Conservation (phyloP, 2,888 invertebrate species). For the Alloplasta piceator region DNA sequence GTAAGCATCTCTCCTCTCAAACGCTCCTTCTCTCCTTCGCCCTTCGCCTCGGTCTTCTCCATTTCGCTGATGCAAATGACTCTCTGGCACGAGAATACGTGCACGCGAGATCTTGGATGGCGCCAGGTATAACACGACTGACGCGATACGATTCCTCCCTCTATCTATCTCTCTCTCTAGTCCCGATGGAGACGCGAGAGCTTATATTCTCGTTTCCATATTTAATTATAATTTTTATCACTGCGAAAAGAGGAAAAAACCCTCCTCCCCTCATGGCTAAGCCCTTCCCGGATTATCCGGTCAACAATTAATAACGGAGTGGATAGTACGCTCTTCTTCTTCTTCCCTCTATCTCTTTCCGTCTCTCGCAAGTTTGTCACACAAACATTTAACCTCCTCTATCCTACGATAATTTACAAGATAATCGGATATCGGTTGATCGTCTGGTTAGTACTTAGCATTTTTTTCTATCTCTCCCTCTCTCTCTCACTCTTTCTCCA, state of each 20-base stretch:
- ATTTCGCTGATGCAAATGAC: conserved; percentile 68
- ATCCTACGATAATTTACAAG: conserved; percentile 57
- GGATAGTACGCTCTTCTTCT: neutral
- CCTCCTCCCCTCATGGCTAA: conserved; percentile 3
- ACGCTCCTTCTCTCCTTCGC: conserved; percentile 26
- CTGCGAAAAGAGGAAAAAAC: neutral
- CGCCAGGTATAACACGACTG: conserved; percentile 57
- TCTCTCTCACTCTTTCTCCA: neutral
- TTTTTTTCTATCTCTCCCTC: neutral
- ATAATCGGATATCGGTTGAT: conserved; percentile 59
- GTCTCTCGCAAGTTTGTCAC: conserved; percentile 43
- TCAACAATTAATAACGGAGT: conserved; percentile 59
- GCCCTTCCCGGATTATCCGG: conserved; percentile 53
- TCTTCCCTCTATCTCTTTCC: conserved; percentile 13
- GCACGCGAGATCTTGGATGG: conserved; percentile 58
- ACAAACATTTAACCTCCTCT: neutral
- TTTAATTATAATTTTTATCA: conserved; percentile 66
- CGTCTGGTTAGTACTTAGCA: conserved; percentile 18
- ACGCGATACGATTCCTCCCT: neutral
- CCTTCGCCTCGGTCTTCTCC: conserved; percentile 57
- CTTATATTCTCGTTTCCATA: conserved; percentile 62
- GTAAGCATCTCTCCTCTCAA: conserved; percentile 8
- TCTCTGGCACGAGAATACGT: conserved; percentile 57
- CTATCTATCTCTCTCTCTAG: conserved; percentile 2
- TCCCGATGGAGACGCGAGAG: conserved; percentile 54